phyloP scores from a whole-genome alignment of 2,797 vertebrate genomes.

The Cichlasoma orientale region DNA sequence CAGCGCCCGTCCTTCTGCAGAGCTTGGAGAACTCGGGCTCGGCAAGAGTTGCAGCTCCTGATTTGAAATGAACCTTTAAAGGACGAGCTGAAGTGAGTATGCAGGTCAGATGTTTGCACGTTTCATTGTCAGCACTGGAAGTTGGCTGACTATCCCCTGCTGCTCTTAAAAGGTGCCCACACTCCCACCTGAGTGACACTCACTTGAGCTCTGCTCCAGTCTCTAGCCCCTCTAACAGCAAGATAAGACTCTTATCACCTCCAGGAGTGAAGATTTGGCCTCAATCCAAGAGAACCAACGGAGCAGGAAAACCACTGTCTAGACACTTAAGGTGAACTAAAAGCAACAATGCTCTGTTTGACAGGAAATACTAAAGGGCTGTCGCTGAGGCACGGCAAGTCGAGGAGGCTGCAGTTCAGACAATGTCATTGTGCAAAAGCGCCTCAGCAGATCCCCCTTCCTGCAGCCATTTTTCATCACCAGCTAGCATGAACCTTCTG shows the following conservation, averaged over 20 bases:
- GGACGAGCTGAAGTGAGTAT: constrained; percentile 31
- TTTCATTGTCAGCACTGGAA: constrained; percentile 43
- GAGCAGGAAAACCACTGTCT: constrained; percentile 87
- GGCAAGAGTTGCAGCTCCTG: constrained; percentile 15
- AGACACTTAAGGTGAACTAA: constrained; percentile 86
- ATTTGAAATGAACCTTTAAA: constrained; percentile 23
- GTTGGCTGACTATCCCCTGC: constrained; percentile 65
- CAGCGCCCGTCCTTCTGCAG: neutral
- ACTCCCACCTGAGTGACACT: constrained; percentile 85
- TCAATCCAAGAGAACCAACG: constrained; percentile 84
- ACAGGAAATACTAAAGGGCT: constrained; percentile 85
- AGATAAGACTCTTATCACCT: constrained; percentile 88
- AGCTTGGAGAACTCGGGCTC: neutral
- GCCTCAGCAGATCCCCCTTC: constrained; percentile 80
- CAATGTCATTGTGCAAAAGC: constrained; percentile 80
- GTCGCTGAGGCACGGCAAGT: constrained; percentile 75
- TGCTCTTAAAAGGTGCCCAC: constrained; percentile 74
- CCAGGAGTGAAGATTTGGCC: constrained; percentile 85
- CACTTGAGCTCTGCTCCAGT: constrained; percentile 80
- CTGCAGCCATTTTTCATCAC: constrained; percentile 73
- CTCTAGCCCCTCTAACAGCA: constrained; percentile 80
- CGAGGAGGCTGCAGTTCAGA: constrained; percentile 78
- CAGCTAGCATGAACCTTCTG: constrained; percentile 72
- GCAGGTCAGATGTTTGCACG: constrained; percentile 34
- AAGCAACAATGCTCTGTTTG: constrained; percentile 83